Evolutionary conservation across 2,888 invertebrate species (phyloP).

Genomic region (Rhopalosiphum nymphaeae): DNA sequence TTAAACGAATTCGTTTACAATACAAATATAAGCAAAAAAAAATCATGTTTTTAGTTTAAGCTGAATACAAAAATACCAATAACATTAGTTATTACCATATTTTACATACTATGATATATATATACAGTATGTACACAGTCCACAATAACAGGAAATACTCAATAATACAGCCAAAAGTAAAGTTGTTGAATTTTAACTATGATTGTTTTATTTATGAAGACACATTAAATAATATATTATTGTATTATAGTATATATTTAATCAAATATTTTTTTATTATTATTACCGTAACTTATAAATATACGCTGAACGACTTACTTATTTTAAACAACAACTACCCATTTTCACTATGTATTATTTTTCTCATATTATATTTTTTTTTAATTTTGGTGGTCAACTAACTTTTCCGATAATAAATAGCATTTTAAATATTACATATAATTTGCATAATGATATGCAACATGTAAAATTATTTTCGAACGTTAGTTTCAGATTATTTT

Average conservation of each 20-base stretch:
- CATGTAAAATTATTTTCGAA: not conserved
- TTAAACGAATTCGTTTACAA: not conserved
- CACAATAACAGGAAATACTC: not conserved
- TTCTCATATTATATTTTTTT: not conserved
- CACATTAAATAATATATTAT: not conserved
- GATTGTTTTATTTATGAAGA: not conserved
- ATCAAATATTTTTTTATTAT: not conserved
- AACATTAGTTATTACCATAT: not conserved
- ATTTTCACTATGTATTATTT: not conserved
- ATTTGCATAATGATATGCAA: not conserved
- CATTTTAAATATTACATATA: not conserved
- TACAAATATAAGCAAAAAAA: not conserved
- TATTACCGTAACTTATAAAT: not conserved
- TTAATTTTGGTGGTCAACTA: no score
- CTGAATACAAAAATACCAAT: not conserved
- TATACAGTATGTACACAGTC: not conserved
- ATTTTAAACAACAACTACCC: not conserved
- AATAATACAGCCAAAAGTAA: not conserved
- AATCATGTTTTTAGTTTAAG: not conserved
- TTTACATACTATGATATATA: not conserved
- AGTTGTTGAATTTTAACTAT: not conserved
- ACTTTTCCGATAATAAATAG: no score
- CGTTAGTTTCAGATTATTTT: not conserved
- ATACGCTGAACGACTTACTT: not conserved
- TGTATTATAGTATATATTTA: not conserved